Evolutionary conservation across 2,888 invertebrate species (phyloP).

Genomic region (Drosophila anomelani): DNA sequence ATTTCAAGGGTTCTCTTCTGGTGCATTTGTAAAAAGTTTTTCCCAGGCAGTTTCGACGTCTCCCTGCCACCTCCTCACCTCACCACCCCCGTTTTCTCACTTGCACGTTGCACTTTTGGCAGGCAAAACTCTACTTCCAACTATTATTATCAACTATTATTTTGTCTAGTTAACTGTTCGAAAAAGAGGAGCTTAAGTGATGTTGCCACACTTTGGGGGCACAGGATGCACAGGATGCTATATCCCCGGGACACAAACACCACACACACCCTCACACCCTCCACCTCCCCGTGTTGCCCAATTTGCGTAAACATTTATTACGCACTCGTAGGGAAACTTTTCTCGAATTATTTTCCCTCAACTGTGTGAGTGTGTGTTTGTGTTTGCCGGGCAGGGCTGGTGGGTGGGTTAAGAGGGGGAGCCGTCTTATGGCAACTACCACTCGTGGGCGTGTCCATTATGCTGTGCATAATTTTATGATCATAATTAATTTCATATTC

Average conservation of each 20-base stretch:
- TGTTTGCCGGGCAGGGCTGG: slow-evolving; percentile 3
- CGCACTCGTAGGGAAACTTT: slow-evolving; percentile 66
- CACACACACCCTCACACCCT: not conserved
- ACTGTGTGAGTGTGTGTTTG: slow-evolving; percentile 35
- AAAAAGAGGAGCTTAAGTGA: slow-evolving; percentile 62
- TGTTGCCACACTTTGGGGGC: slow-evolving; percentile 40
- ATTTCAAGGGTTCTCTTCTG: slow-evolving; percentile 38
- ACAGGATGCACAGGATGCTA: not conserved
- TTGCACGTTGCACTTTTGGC: slow-evolving; percentile 32
- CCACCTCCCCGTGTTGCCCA: slow-evolving; percentile 42
- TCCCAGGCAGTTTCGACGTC: not conserved
- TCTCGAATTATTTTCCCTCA: slow-evolving; percentile 54
- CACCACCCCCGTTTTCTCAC: not conserved
- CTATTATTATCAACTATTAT: slow-evolving; percentile 68
- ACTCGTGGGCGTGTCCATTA: slow-evolving; percentile 31
- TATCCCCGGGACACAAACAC: slow-evolving; percentile 15
- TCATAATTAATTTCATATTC: slow-evolving; percentile 70
- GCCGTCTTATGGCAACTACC: slow-evolving; percentile 6
- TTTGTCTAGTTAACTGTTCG: slow-evolving; percentile 69
- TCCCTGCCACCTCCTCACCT: not conserved
- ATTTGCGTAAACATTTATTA: slow-evolving; percentile 75
- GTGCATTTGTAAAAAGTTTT: slow-evolving; percentile 43
- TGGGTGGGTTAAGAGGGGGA: not conserved
- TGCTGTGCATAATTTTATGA: slow-evolving; percentile 70
- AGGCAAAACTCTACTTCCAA: slow-evolving; percentile 49